These are phyloP conservation scores for Diarsia brunnea DNA, from an alignment of 2,888 invertebrate species.

Conservation along the genomic window DNA sequence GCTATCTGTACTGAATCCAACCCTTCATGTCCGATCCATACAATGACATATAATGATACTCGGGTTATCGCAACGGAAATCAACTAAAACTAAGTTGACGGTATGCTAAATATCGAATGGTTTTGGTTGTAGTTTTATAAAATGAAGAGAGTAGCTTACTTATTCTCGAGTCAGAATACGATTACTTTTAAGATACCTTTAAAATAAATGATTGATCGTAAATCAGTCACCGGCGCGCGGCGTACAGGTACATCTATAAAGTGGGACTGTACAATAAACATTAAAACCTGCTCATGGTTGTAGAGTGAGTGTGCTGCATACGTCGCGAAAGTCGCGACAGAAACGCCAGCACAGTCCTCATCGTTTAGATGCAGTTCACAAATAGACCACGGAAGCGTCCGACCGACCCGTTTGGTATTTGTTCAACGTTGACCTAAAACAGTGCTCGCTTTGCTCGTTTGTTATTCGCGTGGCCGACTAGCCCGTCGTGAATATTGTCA, in stretches of 20 bases:
- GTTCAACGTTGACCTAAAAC: conserved; percentile 91
- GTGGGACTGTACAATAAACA: conserved; percentile 5
- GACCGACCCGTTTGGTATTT: conserved; percentile 91
- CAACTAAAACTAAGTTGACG: background rate
- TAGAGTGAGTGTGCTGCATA: conserved; percentile 58
- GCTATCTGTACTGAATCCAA: conserved; percentile 79
- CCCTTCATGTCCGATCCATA: conserved; percentile 45
- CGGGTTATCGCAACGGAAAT: background rate
- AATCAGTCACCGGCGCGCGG: conserved; percentile 18
- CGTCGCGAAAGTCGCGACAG: conserved; percentile 82
- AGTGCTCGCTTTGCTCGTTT: conserved; percentile 90
- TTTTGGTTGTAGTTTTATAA: background rate
- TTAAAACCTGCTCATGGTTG: conserved; percentile 14
- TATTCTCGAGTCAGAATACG: background rate
- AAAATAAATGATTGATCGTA: conserved; percentile 20
- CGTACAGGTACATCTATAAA: conserved; percentile 14
- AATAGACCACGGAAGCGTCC: conserved; percentile 90
- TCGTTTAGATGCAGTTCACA: conserved; percentile 88
- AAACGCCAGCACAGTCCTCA: conserved; percentile 80
- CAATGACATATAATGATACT: background rate
- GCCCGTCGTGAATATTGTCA: conserved; percentile 74
- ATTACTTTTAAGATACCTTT: background rate
- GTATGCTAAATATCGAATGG: background rate
- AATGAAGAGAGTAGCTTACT: background rate
- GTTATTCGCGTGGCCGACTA: conserved; percentile 87